Evolutionary conservation across 2,888 invertebrate genomes (phyloP), one percentile per base, ranked within the genome.

Genomic region (Pheosia gnoma): DNA sequence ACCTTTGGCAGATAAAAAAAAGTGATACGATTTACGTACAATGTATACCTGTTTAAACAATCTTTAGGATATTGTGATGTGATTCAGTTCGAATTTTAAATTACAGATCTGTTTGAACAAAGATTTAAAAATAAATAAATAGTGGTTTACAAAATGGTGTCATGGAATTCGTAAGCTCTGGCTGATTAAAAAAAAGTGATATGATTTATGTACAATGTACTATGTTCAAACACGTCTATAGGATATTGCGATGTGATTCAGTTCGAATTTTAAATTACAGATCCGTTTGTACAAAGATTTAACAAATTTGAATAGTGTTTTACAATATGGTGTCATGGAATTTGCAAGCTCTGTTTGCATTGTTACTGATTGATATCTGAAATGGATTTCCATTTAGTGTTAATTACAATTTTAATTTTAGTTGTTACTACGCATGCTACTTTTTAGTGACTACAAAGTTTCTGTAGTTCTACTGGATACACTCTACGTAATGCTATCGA

Each of bases 1-100:
- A 43, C 43, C 9, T 43, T 43, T 9, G 43, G 0, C 52, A 61
- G 58, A 70, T 36, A 9, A 39, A 59, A 25, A 25, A 49, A 49
- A 11, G 49, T 49, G 49, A 49, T 49, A 49, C 49, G 13, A 49
- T 49, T 49, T 13, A 13, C 6, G 49, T 49, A 49, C 49, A 49
- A 49, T 49, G 49, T 49, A n/a, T n/a, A 49, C 49, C 49, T 13
- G n/a, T n/a, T 49, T 7, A 0, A 7, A n/a, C 11, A 10, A 5
- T 13, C n/a, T 49, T n/a, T n/a, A 49, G 25, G 11, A 47, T 47
- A 47, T 9, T 9, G 0, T 47, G 13, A 5, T 49, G n/a, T n/a
- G n/a, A 3, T 49, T 49, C 13, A 13, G 49, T 49, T 49, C 8
- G 5, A 49, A 49, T 25, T 25, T 25, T 25, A 25, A n/a, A 49